Evolutionary conservation across 92 coral and sea anemone species (phyloP).

Genomic region (Nematostella vectensis): DNA sequence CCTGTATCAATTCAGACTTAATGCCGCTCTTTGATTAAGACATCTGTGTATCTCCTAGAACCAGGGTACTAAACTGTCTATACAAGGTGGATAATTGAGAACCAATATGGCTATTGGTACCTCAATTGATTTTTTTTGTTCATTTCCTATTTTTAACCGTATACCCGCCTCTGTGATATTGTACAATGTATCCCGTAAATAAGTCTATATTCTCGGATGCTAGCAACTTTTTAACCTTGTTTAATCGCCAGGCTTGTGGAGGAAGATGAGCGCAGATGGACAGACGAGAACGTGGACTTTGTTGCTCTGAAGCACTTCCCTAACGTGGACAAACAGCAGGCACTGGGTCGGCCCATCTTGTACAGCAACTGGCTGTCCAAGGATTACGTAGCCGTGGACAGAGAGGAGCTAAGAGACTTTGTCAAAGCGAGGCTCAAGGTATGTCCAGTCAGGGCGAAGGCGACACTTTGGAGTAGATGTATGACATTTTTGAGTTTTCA

Average conservation of each 20-base stretch:
- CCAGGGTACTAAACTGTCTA: too few species aligned
- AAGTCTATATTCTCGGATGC: too few species aligned
- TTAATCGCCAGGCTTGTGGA: slow-evolving; percentile 81
- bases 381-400: slow-evolving; percentile 89
- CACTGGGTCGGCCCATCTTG: slow-evolving; percentile 81
- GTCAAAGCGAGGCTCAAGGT: slow-evolving; percentile 98
- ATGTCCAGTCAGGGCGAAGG: neutral
- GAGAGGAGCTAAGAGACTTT: slow-evolving; percentile 91
- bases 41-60: too few species aligned
- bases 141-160: too few species aligned
- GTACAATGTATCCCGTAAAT: too few species aligned
- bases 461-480: neutral
- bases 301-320: slow-evolving; percentile 95
- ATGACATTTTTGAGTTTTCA: neutral
- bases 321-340: slow-evolving; percentile 72
- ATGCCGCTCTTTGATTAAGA: too few species aligned
- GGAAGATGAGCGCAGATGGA: slow-evolving; percentile 98
- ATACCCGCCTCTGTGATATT: too few species aligned
- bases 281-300: slow-evolving; percentile 85
- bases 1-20: too few species aligned
- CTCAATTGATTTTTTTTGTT: too few species aligned
- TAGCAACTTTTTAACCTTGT: too few species aligned
- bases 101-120: too few species aligned
- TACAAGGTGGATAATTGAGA: too few species aligned
- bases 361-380: slow-evolving; percentile 99